These are phyloP conservation scores for Drosophila mayri DNA, from an alignment of 1,140 invertebrate genomes.

Conservation along the genomic window DNA sequence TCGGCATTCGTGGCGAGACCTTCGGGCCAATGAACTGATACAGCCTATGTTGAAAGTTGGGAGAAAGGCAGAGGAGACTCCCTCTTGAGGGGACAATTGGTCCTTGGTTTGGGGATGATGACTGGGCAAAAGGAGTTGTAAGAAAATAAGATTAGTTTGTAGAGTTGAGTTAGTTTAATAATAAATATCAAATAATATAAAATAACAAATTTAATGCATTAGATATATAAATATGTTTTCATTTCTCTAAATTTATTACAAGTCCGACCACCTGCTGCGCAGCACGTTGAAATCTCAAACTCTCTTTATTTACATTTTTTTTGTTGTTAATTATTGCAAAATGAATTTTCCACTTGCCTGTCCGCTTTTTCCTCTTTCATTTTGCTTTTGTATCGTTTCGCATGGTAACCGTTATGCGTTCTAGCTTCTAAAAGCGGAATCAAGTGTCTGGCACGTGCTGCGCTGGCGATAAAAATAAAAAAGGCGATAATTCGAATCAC, in stretches of 20 bases:
- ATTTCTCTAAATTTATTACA: background rate
- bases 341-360: slow-evolving; percentile 15
- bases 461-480: slow-evolving; percentile 39
- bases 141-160: no score
- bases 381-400: slow-evolving; percentile 9
- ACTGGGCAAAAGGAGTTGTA: background rate
- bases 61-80: background rate
- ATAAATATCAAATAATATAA: background rate
- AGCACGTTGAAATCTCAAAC: background rate
- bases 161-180: no score
- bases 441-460: slow-evolving; percentile 46
- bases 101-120: background rate
- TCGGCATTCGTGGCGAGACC: slow-evolving; percentile 41
- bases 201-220: background rate
- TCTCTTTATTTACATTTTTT: background rate
- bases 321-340: background rate
- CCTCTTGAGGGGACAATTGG: background rate
- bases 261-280: background rate
- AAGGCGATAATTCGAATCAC: slow-evolving; percentile 40
- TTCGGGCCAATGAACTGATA: slow-evolving; percentile 59
- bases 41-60: slow-evolving; percentile 1
- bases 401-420: slow-evolving; percentile 10
- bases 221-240: background rate
- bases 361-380: background rate
- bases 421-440: slow-evolving; percentile 5